These are phyloP conservation scores for Andrena bicolor DNA, from an alignment of 2,888 invertebrate genomes.

Conservation along the genomic window DNA sequence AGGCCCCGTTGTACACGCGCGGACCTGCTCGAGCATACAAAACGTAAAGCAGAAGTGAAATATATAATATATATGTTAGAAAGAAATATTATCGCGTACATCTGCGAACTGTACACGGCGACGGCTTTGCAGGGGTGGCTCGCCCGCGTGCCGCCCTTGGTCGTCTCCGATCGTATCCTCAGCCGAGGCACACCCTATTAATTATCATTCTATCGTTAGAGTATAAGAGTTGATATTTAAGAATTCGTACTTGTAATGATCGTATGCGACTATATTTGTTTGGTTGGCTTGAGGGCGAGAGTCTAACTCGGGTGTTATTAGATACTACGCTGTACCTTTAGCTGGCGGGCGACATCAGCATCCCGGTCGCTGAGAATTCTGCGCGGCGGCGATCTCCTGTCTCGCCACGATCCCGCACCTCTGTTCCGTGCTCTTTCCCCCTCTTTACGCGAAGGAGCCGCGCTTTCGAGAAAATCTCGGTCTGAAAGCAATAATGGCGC, in stretches of 20 bases:
- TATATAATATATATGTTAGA: conserved; percentile 40
- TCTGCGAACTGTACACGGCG: conserved; percentile 25
- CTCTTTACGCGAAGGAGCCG: not conserved
- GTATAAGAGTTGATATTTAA: conserved; percentile 85
- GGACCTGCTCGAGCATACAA: conserved; percentile 9
- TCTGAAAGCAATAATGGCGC: not conserved
- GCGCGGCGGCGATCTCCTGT: not conserved
- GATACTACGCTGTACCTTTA: conserved; percentile 85
- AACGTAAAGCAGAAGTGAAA: conserved; percentile 7
- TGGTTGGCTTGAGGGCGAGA: conserved; percentile 85
- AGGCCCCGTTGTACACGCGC: not conserved
- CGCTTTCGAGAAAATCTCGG: not conserved
- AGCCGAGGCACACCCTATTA: conserved; percentile 71
- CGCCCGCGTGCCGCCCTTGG: not conserved
- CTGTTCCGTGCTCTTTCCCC: not conserved
- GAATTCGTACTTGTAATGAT: conserved; percentile 84
- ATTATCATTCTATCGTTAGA: conserved; percentile 84
- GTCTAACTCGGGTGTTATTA: conserved; percentile 85
- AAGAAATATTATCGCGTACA: conserved; percentile 38
- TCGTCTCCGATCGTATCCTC: conserved; percentile 32
- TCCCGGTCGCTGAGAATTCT: conserved; percentile 3
- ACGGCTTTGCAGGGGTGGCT: not conserved
- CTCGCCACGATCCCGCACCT: conserved; percentile 13
- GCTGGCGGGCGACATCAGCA: conserved; percentile 76
- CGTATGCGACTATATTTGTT: conserved; percentile 85